Percentiles rank a stretch among this genome's conserved stretches.
phyloP scores from a whole-genome alignment of 2,888 invertebrate species.

The Trichogramma dendrolimi region DNA sequence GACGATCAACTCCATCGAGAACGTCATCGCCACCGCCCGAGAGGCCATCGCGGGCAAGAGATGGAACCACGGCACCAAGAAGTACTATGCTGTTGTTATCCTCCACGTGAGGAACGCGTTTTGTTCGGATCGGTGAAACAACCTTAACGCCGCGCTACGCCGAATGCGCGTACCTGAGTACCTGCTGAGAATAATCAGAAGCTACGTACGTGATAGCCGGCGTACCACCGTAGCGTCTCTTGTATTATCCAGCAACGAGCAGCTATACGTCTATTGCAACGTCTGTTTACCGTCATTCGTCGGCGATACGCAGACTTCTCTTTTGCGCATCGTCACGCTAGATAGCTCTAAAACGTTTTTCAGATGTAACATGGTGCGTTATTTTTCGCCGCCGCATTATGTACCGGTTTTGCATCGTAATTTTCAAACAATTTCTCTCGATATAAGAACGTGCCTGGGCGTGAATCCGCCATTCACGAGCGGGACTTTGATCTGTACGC shows the following conservation, averaged over 20 bases:
- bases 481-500: constrained; percentile 18
- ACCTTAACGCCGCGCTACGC: too few relatives aligned
- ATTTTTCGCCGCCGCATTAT: constrained; percentile 5
- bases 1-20: too few relatives aligned
- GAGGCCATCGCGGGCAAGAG: too few relatives aligned
- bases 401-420: constrained; percentile 27
- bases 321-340: constrained; percentile 34
- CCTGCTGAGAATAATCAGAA: too few relatives aligned
- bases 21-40: too few relatives aligned
- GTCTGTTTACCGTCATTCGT: constrained; percentile 33
- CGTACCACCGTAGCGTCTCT: too few relatives aligned
- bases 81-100: too few relatives aligned
- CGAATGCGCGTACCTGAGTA: too few relatives aligned
- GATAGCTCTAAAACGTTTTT: constrained; percentile 26
- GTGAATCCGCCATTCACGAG: constrained; percentile 14
- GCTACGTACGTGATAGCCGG: too few relatives aligned
- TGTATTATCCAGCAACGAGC: constrained; percentile 29
- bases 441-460: constrained; percentile 23
- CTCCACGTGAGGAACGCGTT: too few relatives aligned
- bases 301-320: constrained; percentile 33
- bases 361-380: constrained; percentile 9
- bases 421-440: constrained; percentile 11
- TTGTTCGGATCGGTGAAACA: too few relatives aligned
- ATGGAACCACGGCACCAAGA: too few relatives aligned
- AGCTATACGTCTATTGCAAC: constrained; percentile 33